Base-by-base conservation (phyloP, 2,797 vertebrate genomes). In the Karalla daura region DNA sequence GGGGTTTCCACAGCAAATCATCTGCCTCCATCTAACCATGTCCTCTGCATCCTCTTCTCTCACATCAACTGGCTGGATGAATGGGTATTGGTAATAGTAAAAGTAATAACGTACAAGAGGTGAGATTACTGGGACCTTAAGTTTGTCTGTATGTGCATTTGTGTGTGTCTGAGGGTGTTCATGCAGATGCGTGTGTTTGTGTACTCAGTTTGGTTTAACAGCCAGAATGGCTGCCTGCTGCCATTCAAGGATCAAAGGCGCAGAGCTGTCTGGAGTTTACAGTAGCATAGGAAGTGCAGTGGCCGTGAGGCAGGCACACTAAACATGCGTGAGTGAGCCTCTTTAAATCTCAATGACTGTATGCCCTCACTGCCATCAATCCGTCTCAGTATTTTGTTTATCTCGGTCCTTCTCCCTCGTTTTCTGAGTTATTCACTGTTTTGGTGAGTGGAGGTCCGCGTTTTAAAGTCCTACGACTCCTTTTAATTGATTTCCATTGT, bases 291-390 rank as follows among this genome's bases (percentile, higher is more conserved):
- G 83, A 88, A 89, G 80, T 75, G 63, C 68, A 58, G 73, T 81
- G 87, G 87, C 89, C 63, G 36, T 63, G 75, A 90, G 86, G 75
- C 83, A 86, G 74, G 20, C 33, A 43, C 63, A 59, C 60, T 47
- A 76, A 81, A 77, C 80, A 71, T 88, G 88, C 80, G 83, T 92
- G 91, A 91, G 84, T 87, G 67, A 76, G 54, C 52, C 86, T 88
- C 71, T 85, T 88, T 90, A 88, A 86, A 74, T 79, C 66, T 76
- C 79, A 73, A 50, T 63, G 58, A 74, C 54, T 50, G 46, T 50
- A 36, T 46, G 60, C 49, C 63, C 62, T 72, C 25, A 36, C 36
- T 70, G 49, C 59, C 45, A 37, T 63, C 55, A 63, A 50, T 67
- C 58, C 1, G 13, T 30, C 52, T 44, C 52, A 0, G 52, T 37